phyloP scores from a whole-genome alignment of 37 sponge, comb jelly and placozoan species.

The Agelas oroides region DNA sequence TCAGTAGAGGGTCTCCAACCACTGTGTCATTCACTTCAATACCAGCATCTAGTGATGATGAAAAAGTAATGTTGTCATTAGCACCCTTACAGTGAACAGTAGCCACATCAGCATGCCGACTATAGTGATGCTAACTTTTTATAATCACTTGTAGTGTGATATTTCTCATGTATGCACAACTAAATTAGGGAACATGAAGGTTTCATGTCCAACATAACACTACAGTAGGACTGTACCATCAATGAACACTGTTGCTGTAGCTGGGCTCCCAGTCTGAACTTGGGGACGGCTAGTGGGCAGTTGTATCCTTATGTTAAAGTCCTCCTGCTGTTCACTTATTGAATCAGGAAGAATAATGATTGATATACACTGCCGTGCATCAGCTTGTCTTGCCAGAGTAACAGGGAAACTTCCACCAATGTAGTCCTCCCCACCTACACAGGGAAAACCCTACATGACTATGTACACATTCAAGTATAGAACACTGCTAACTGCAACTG shows the following conservation, averaged over 20 bases:
- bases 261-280: background rate
- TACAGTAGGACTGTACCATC: background rate
- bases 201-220: background rate
- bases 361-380: slow-evolving; percentile 15
- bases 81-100: no score
- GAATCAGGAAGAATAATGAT: background rate
- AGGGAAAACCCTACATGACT: no score
- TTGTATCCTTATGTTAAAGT: background rate
- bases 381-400: slow-evolving; percentile 14
- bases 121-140: no score
- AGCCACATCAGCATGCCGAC: no score
- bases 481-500: no score
- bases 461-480: no score
- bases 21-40: slow-evolving; percentile 47
- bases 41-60: background rate
- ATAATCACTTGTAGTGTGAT: no score
- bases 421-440: slow-evolving; percentile 22
- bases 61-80: no score
- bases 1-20: slow-evolving; percentile 65
- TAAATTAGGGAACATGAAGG: background rate
- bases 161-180: no score
- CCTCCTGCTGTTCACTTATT: background rate
- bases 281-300: background rate
- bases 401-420: slow-evolving; percentile 13
- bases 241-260: slow-evolving; percentile 11